Evolutionary conservation across 2,113 vertebrate species (phyloP).

Genomic region (Chaetodon trifascialis): DNA sequence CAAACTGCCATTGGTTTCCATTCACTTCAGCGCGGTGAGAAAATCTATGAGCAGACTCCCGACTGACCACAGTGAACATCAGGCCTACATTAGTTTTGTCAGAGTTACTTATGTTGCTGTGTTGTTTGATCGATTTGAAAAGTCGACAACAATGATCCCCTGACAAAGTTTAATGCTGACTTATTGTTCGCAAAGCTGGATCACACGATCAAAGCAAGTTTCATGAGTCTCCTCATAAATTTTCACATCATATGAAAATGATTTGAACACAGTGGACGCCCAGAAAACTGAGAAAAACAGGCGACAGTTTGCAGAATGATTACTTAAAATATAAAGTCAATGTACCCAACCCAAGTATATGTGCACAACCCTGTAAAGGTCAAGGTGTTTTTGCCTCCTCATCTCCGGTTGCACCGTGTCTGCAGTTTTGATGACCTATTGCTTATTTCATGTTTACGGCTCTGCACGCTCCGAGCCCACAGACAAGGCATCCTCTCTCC

Average conservation of each 20-base stretch:
- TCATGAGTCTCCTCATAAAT: neutral
- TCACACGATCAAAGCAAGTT: neutral
- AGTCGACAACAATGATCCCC: neutral
- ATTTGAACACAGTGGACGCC: neutral
- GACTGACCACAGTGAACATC: neutral
- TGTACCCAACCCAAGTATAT: no score
- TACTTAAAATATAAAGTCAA: neutral
- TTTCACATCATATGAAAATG: neutral
- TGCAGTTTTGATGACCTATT: constrained; percentile 36
- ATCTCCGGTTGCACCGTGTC: constrained; percentile 17
- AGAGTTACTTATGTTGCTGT: neutral
- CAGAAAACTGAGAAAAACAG: neutral
- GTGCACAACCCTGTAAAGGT: neutral
- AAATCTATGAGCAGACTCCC: neutral
- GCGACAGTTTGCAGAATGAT: neutral
- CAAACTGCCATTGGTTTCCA: neutral
- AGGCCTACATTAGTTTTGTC: neutral
- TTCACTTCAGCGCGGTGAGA: neutral
- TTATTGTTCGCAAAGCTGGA: neutral
- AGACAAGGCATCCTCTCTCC: constrained; percentile 65
- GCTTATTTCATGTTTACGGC: constrained; percentile 50
- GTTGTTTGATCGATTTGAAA: neutral
- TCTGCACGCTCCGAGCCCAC: constrained; percentile 18
- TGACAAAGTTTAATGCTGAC: neutral
- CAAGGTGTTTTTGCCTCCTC: neutral